These are phyloP conservation scores for Stenichneumon culpator DNA, from an alignment of 2,888 invertebrate genomes.

Conservation along the genomic window DNA sequence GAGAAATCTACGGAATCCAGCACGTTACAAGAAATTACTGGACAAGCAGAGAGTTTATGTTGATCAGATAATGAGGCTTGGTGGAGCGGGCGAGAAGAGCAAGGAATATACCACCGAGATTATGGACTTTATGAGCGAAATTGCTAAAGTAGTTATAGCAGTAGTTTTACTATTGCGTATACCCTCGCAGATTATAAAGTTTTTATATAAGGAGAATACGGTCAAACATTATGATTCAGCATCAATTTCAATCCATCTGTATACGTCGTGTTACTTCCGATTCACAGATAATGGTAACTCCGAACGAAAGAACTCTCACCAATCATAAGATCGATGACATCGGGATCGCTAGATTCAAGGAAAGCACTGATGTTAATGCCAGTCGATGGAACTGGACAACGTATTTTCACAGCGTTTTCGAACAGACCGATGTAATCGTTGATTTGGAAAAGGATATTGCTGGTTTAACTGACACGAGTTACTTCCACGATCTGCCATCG, in stretches of 20 bases:
- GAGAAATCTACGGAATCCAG: conserved; percentile 87
- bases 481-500: conserved; percentile 88
- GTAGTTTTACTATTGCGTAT: too few relatives aligned
- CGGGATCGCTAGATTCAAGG: conserved; percentile 86
- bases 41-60: conserved; percentile 88
- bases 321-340: conserved; percentile 89
- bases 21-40: conserved; percentile 88
- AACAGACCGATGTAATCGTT: conserved; percentile 87
- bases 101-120: conserved; percentile 88
- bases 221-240: neutral
- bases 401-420: conserved; percentile 87
- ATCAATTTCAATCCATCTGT: neutral
- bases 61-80: conserved; percentile 86
- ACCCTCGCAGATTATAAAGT: neutral
- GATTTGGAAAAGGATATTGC: conserved; percentile 86
- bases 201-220: conserved; percentile 71
- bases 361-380: conserved; percentile 73
- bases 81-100: conserved; percentile 82
- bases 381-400: conserved; percentile 89
- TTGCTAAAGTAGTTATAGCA: conserved; percentile 87
- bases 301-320: conserved; percentile 88
- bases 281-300: conserved; percentile 88
- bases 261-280: neutral
- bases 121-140: conserved; percentile 87
- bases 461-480: conserved; percentile 89